Evolutionary conservation across 2,113 vertebrate species (phyloP).

Genomic region (Numida meleagris): DNA sequence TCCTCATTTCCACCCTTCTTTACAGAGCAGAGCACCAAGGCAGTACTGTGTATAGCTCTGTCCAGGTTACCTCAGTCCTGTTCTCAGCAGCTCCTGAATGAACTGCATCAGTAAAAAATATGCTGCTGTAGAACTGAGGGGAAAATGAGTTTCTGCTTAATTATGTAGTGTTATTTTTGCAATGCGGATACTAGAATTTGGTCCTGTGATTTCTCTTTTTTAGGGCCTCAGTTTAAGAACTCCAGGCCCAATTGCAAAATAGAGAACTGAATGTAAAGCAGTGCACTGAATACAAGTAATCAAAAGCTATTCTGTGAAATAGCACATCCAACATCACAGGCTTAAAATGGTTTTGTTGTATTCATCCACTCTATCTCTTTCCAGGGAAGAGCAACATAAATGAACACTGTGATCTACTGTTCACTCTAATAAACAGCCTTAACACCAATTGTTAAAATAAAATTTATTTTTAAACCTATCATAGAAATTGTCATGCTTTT

Average conservation of each 20-base stretch:
- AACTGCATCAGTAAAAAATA: background rate
- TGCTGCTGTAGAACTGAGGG: background rate
- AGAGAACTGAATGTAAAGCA: background rate
- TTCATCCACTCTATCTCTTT: background rate
- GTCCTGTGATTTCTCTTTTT: constrained; percentile 1
- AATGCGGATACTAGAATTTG: background rate
- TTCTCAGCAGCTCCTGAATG: background rate
- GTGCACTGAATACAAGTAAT: constrained; percentile 39
- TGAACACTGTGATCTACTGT: background rate
- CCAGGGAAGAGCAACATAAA: background rate
- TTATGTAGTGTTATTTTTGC: constrained; percentile 29
- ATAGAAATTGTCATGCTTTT: background rate
- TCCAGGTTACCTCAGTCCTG: background rate
- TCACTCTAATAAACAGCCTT: background rate
- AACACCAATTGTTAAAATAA: background rate
- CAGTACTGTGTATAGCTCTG: background rate
- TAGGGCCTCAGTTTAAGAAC: background rate
- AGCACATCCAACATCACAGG: background rate
- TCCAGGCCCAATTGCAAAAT: background rate
- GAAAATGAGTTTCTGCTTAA: constrained; percentile 29
- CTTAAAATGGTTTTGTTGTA: background rate
- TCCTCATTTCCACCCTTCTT: background rate
- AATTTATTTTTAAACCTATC: background rate
- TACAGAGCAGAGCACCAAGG: background rate
- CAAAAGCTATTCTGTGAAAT: constrained; percentile 45